These are phyloP conservation scores for Sebastes alutus DNA, from an alignment of 2,797 vertebrate species.

Conservation along the genomic window DNA sequence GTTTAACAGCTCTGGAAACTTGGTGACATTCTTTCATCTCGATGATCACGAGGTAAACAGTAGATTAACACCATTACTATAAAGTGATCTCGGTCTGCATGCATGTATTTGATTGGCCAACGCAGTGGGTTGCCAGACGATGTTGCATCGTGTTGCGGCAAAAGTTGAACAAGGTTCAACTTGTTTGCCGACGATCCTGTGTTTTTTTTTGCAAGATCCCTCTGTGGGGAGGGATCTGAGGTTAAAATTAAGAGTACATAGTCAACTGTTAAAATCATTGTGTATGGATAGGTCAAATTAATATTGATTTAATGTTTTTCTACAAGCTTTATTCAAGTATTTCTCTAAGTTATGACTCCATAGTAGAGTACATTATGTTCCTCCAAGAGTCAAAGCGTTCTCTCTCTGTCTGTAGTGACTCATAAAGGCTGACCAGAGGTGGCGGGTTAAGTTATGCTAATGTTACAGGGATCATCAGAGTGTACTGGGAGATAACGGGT, in stretches of 20 bases:
- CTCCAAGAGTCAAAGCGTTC: slow-evolving; percentile 15
- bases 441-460: slow-evolving; percentile 68
- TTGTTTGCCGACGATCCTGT: neutral
- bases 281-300: neutral
- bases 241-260: neutral
- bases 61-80: neutral
- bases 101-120: neutral
- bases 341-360: slow-evolving; percentile 12
- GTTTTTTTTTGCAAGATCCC: neutral
- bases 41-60: neutral
- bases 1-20: neutral
- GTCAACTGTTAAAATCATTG: neutral
- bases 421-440: slow-evolving; percentile 69
- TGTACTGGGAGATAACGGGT: slow-evolving; percentile 60
- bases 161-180: neutral
- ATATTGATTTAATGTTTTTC: neutral
- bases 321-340: neutral
- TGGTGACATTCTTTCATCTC: neutral
- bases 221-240: neutral
- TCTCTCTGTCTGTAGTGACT: slow-evolving; percentile 27
- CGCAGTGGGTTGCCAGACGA: neutral
- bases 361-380: neutral
- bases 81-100: neutral
- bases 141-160: neutral
- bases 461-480: slow-evolving; percentile 58